Percentiles rank a stretch among this genome's conserved stretches.
phyloP scores from a whole-genome alignment of 2,888 invertebrate species.

The Tipula vernalis region DNA sequence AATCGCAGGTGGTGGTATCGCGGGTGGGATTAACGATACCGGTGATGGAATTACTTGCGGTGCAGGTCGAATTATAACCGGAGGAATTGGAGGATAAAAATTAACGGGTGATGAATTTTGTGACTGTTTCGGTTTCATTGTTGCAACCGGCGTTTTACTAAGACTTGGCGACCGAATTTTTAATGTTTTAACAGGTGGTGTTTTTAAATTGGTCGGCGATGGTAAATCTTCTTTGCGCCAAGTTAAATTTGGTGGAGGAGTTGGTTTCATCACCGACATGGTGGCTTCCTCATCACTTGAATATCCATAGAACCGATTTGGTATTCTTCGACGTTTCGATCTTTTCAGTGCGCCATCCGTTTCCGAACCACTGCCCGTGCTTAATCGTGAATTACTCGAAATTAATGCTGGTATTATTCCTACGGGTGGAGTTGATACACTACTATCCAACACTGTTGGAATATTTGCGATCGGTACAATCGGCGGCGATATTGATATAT shows the following conservation, averaged over 20 bases:
- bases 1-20: conserved; percentile 18
- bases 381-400: conserved; percentile 17
- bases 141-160: background rate
- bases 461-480: background rate
- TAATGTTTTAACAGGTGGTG: conserved; percentile 19
- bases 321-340: conserved; percentile 68
- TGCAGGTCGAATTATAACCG: conserved; percentile 28
- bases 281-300: conserved; percentile 68
- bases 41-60: conserved; percentile 24
- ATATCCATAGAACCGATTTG: conserved; percentile 78
- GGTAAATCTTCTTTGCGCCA: conserved; percentile 63
- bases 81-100: conserved; percentile 37
- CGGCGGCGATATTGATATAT: conserved; percentile 5
- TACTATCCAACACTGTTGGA: background rate
- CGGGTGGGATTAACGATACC: conserved; percentile 12
- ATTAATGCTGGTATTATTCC: conserved; percentile 15
- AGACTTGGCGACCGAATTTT: conserved; percentile 15
- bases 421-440: conserved; percentile 11
- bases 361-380: conserved; percentile 38
- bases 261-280: conserved; percentile 35
- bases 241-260: conserved; percentile 50
- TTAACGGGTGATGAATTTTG: conserved; percentile 17
- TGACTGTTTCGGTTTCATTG: conserved; percentile 13
- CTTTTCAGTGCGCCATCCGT: conserved; percentile 48
- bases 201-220: conserved; percentile 31